Evolutionary conservation across 2,888 invertebrate species (phyloP).

Genomic region (Yponomeuta malinellus): DNA sequence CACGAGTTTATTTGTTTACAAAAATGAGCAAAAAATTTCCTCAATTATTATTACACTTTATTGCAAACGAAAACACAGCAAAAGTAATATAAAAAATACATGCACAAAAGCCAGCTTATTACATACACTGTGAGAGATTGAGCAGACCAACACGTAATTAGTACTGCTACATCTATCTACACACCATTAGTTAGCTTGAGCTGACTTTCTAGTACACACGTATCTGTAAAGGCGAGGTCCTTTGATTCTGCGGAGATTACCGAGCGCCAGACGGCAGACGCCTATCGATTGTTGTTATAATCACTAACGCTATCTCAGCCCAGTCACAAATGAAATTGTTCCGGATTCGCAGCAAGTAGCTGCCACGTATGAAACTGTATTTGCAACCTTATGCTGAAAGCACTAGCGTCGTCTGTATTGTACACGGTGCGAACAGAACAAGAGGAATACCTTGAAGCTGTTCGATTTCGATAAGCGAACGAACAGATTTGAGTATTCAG

Average conservation of each 20-base stretch:
- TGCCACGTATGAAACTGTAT: neutral
- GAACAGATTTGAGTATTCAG: neutral
- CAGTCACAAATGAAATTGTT: constrained; percentile 76
- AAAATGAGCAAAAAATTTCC: too few relatives aligned
- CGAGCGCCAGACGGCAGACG: constrained; percentile 75
- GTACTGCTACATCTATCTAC: too few relatives aligned
- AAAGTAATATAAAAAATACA: too few relatives aligned
- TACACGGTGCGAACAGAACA: constrained; percentile 20
- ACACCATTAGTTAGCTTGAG: neutral
- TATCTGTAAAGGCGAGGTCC: constrained; percentile 59
- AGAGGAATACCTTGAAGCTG: neutral
- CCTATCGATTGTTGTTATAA: constrained; percentile 77
- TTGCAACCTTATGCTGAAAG: neutral
- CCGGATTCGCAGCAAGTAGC: constrained; percentile 39
- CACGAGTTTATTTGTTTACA: too few relatives aligned
- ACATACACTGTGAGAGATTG: too few relatives aligned
- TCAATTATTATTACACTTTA: too few relatives aligned
- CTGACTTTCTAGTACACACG: neutral
- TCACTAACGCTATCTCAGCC: constrained; percentile 73
- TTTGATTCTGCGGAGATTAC: constrained; percentile 74
- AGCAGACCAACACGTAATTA: too few relatives aligned
- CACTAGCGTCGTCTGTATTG: neutral
- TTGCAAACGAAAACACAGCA: too few relatives aligned
- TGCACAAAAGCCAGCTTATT: too few relatives aligned
- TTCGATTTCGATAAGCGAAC: neutral